Percentiles rank a stretch among this genome's conserved stretches.
Conservation (phyloP, 2,113 vertebrate species). For the Aramus guarauna region DNA sequence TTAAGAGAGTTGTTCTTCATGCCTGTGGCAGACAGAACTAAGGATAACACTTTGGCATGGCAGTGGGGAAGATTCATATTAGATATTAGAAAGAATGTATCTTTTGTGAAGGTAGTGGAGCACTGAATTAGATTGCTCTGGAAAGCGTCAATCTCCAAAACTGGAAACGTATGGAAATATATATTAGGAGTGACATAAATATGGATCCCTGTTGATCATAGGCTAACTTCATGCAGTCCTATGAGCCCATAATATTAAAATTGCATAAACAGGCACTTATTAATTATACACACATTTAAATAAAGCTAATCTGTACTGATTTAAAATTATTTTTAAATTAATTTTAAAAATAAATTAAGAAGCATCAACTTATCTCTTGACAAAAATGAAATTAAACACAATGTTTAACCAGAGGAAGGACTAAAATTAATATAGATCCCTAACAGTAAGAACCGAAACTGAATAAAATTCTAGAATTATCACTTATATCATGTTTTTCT, state of each 20-base stretch:
- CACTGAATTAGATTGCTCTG: not conserved
- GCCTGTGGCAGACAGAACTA: not conserved
- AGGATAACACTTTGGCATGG: not conserved
- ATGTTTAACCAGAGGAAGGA: not conserved
- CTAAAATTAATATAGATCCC: not conserved
- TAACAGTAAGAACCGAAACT: not conserved
- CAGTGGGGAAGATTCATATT: not conserved
- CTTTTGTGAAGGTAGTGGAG: not conserved
- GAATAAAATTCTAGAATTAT: not conserved
- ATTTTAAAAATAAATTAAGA: not conserved
- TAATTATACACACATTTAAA: constrained; percentile 11
- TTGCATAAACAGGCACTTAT: not conserved
- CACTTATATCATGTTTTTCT: not conserved
- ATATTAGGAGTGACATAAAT: not conserved
- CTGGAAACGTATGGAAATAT: not conserved
- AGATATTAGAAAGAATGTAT: not conserved
- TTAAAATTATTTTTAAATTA: not conserved
- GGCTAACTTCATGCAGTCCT: not conserved
- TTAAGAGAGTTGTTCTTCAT: not conserved
- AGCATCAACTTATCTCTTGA: not conserved
- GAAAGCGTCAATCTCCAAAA: not conserved
- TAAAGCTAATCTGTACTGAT: not conserved
- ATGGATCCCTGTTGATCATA: not conserved
- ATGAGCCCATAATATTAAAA: not conserved
- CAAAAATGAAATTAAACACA: not conserved